Evolutionary conservation across 2,888 invertebrate species (phyloP).

Genomic region (Eristalinus aeneus): DNA sequence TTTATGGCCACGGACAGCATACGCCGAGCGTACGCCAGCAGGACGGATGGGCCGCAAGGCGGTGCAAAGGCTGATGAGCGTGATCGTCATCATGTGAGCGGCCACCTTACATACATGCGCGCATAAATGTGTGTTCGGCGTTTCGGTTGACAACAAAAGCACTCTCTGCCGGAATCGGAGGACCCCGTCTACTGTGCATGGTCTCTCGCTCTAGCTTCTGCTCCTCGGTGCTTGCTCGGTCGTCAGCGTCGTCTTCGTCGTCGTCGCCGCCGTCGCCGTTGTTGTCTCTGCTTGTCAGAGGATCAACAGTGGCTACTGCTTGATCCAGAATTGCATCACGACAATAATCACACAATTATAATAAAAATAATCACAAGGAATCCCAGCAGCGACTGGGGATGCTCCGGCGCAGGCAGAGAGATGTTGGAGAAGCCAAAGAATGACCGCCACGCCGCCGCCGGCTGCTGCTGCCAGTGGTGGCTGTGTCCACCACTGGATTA

Average conservation of each 20-base stretch:
- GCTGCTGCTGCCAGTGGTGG: constrained; percentile 21
- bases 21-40: constrained; percentile 75
- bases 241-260: constrained; percentile 63
- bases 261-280: constrained; percentile 33
- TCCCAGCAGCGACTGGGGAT: constrained; percentile 32
- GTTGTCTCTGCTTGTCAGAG: constrained; percentile 68
- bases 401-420: constrained; percentile 32
- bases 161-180: constrained; percentile 67
- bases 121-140: constrained; percentile 62
- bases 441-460: constrained; percentile 15
- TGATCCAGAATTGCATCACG: constrained; percentile 75
- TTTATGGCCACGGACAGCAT: constrained; percentile 72
- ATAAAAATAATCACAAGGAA: constrained; percentile 78
- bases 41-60: constrained; percentile 46
- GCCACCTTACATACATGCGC: constrained; percentile 53
- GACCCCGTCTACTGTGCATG: not conserved
- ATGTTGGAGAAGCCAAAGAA: constrained; percentile 40
- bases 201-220: constrained; percentile 18
- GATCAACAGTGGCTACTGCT: constrained; percentile 70
- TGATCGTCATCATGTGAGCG: constrained; percentile 64
- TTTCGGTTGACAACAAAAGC: constrained; percentile 69
- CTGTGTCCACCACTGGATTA: constrained; percentile 47
- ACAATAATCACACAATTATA: constrained; percentile 78
- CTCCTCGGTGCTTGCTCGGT: constrained; percentile 75
- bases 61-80: constrained; percentile 72